Evolutionary conservation across 1,140 invertebrate species (phyloP).

Genomic region (Pararge aegeria): DNA sequence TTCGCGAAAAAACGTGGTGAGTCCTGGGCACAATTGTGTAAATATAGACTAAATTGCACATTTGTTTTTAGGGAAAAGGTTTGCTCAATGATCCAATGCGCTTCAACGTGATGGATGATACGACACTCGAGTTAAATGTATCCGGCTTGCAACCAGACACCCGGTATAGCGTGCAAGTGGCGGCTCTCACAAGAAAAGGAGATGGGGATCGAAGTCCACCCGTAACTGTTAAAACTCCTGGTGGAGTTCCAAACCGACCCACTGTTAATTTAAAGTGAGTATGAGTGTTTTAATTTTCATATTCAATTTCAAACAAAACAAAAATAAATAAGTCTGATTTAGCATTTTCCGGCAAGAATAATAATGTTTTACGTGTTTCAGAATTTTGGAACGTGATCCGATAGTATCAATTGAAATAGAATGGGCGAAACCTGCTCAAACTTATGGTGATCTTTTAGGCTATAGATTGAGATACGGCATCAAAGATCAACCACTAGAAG

Average conservation of each 20-base stretch:
- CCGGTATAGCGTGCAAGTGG: constrained; percentile 94
- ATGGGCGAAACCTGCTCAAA: constrained; percentile 93
- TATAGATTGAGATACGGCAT: constrained; percentile 94
- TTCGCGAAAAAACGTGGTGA: too few species aligned
- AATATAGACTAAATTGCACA: too few species aligned
- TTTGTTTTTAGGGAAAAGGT: constrained; percentile 83
- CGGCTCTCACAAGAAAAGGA: constrained; percentile 95
- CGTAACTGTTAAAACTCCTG: constrained; percentile 92
- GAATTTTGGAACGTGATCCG: constrained; percentile 90
- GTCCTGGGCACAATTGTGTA: too few species aligned
- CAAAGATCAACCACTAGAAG: constrained; percentile 88
- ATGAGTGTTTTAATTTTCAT: not conserved
- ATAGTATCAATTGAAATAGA: constrained; percentile 93
- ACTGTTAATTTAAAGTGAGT: constrained; percentile 90
- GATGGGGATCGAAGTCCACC: constrained; percentile 94
- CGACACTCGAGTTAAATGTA: constrained; percentile 89
- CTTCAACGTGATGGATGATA: constrained; percentile 90
- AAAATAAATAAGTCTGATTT: constrained; percentile 14
- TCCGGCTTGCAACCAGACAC: constrained; percentile 95
- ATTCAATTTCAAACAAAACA: too few species aligned
- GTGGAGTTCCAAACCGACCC: constrained; percentile 95
- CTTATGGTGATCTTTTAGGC: constrained; percentile 92
- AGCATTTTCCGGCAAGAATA: too few species aligned
- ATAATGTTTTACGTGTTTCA: constrained; percentile 56
- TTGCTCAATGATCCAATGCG: constrained; percentile 91